Evolutionary conservation across 2,797 vertebrate genomes (phyloP).

Genomic region (Podarcis lilfordi): DNA sequence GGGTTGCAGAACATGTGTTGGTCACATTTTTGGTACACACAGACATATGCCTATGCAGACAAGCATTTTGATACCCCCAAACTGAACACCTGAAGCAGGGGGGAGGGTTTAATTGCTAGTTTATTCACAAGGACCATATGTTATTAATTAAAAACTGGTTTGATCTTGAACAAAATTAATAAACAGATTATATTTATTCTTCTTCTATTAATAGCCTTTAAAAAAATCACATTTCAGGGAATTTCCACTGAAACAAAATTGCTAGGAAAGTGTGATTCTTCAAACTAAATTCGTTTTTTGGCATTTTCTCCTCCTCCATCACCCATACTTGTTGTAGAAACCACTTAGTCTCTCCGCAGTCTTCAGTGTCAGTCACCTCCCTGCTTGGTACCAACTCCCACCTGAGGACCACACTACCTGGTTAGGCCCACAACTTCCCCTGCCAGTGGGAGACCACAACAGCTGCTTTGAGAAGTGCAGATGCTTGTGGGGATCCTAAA

Average conservation of each 20-base stretch:
- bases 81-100: not conserved
- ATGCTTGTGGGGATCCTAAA: constrained; percentile 20
- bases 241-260: not conserved
- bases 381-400: not conserved
- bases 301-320: too few species aligned
- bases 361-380: not conserved
- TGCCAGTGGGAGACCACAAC: constrained; percentile 13
- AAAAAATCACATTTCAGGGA: not conserved
- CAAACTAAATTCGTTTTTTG: not conserved
- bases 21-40: not conserved
- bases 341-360: not conserved
- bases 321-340: not conserved
- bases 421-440: not conserved
- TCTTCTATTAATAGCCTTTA: not conserved
- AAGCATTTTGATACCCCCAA: not conserved
- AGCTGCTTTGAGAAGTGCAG: constrained; percentile 20
- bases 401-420: constrained; percentile 5
- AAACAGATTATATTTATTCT: too few species aligned
- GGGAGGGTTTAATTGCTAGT: not conserved
- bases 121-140: not conserved
- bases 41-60: not conserved
- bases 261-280: not conserved
- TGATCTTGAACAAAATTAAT: not conserved
- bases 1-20: too few species aligned
- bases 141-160: not conserved